Percentiles rank a stretch among this genome's conserved stretches.
These are phyloP conservation scores for Bubo bubo DNA, from an alignment of 2,113 vertebrate species.

Conservation along the genomic window DNA sequence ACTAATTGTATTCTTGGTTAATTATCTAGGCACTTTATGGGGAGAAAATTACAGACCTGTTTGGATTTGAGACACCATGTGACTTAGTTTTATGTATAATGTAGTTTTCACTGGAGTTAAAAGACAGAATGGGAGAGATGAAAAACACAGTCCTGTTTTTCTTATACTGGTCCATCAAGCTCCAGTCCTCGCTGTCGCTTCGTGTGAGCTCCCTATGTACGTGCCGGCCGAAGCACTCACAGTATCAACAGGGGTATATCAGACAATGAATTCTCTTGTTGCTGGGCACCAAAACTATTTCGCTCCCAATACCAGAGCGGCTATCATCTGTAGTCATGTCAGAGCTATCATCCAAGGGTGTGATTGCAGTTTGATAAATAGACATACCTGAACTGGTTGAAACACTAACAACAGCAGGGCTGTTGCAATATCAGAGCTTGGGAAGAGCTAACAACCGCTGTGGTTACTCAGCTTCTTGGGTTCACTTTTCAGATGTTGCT, in stretches of 20 bases:
- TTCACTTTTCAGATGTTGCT: background rate
- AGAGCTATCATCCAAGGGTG: background rate
- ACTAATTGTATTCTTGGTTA: background rate
- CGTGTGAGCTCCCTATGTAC: background rate
- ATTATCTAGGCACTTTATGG: background rate
- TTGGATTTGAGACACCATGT: background rate
- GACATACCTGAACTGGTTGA: background rate
- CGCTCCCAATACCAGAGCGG: background rate
- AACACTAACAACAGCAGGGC: background rate
- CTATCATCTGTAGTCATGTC: background rate
- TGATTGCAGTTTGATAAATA: background rate
- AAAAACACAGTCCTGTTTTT: background rate
- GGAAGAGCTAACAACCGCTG: background rate
- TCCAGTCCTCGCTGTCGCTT: background rate
- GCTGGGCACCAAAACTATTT: background rate
- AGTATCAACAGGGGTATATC: background rate
- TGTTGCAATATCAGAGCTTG: background rate
- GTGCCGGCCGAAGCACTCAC: accelerated
- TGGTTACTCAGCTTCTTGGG: background rate
- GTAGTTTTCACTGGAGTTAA: background rate
- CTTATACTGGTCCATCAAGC: background rate
- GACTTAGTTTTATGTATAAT: background rate
- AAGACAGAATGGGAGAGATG: background rate
- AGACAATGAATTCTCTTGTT: background rate
- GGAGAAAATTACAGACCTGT: background rate